phyloP scores from a whole-genome alignment of 2,888 invertebrate genomes.

The Pandemis cinnamomeana region DNA sequence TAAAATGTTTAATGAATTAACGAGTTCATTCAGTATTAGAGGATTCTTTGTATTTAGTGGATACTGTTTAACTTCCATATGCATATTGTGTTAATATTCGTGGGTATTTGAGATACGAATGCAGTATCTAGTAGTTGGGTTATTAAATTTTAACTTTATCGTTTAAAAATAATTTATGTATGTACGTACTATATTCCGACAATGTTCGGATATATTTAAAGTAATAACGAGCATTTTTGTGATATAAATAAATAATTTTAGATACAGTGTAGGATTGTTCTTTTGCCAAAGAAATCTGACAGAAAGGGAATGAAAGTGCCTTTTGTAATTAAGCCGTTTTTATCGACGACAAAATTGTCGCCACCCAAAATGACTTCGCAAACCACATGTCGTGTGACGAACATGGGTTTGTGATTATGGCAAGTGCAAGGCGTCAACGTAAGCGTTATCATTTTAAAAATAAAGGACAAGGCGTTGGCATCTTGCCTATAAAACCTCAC shows the following conservation, averaged over 20 bases:
- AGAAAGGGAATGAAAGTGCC: slow-evolving; percentile 36
- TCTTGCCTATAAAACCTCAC: background rate
- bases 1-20: background rate
- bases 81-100: background rate
- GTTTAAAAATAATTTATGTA: background rate
- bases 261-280: slow-evolving; percentile 14
- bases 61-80: background rate
- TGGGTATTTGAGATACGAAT: slow-evolving; percentile 7
- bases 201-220: slow-evolving; percentile 10
- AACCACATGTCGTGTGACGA: slow-evolving; percentile 8
- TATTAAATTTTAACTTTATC: background rate
- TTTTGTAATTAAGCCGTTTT: slow-evolving; percentile 38
- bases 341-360: background rate
- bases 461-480: background rate
- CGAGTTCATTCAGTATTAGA: slow-evolving; percentile 32
- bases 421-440: background rate
- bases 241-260: slow-evolving; percentile 25
- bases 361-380: background rate
- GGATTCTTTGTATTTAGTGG: background rate
- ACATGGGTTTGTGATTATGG: background rate
- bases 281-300: slow-evolving; percentile 39
- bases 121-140: slow-evolving; percentile 10
- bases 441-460: slow-evolving; percentile 52
- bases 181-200: slow-evolving; percentile 8
- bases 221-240: slow-evolving; percentile 28